phyloP scores from a whole-genome alignment of 2,888 invertebrate species.

The Omphaloscelis lunosa region DNA sequence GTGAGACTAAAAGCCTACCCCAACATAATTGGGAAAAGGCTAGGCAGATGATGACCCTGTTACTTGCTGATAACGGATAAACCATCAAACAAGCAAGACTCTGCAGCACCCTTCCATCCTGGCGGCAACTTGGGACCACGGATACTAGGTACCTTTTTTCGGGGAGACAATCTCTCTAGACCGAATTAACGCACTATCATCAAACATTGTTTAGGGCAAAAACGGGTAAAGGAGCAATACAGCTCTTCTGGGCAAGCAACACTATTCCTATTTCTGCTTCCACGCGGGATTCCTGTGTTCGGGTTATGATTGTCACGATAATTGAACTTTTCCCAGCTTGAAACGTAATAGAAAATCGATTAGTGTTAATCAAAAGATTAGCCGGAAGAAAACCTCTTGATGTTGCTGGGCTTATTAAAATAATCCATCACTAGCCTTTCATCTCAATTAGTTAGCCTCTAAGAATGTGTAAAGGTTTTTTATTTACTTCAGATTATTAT shows the following conservation, averaged over 20 bases:
- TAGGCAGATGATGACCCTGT: no score
- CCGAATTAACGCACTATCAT: neutral
- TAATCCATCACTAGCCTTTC: neutral
- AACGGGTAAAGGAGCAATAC: no score
- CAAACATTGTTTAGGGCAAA: neutral
- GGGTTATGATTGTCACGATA: conserved; percentile 1
- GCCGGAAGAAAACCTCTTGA: neutral
- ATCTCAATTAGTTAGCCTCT: neutral
- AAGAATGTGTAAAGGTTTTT: conserved; percentile 4
- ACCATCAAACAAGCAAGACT: neutral
- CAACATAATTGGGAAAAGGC: no score
- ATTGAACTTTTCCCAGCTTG: neutral
- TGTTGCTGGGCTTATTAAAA: neutral
- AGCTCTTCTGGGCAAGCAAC: neutral
- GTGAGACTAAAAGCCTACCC: no score
- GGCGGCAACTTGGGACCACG: neutral
- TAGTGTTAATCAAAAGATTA: neutral
- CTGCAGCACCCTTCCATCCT: neutral
- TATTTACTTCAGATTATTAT: neutral
- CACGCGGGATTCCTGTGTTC: neutral
- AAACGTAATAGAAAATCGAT: neutral
- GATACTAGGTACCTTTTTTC: neutral
- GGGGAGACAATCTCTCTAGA: neutral
- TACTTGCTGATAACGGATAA: no score
- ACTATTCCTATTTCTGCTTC: neutral